Conservation (phyloP, 2,797 vertebrate species). For the Gallinago nigripennis region DNA sequence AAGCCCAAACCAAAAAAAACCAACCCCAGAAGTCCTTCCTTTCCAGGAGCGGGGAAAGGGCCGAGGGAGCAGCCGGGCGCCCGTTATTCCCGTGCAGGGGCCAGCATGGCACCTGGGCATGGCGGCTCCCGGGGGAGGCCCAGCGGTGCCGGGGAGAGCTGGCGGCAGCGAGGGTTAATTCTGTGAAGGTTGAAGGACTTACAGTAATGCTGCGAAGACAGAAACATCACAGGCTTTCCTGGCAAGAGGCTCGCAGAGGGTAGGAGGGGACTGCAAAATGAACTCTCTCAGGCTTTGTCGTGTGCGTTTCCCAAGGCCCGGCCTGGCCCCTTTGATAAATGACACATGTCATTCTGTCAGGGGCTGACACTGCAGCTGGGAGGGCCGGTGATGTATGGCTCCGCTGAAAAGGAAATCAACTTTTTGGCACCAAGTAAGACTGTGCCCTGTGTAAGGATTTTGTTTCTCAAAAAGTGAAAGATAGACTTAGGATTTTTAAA, state of each 20-base stretch:
- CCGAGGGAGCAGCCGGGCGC: neutral
- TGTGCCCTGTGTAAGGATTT: constrained; percentile 95
- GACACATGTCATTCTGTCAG: constrained; percentile 99
- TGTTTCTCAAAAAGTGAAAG: constrained; percentile 89
- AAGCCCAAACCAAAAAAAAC: neutral
- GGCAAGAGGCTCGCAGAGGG: constrained; percentile 88
- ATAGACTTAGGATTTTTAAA: constrained; percentile 82
- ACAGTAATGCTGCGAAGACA: constrained; percentile 88
- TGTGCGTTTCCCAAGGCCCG: constrained; percentile 94
- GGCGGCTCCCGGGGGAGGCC: neutral
- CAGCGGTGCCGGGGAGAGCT: neutral
- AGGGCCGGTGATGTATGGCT: constrained; percentile 97
- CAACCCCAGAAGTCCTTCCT: neutral
- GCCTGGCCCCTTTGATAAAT: constrained; percentile 99
- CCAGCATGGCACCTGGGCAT: neutral
- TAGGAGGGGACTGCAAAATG: constrained; percentile 91
- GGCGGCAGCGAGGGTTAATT: constrained; percentile 76
- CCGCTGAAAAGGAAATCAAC: constrained; percentile 96
- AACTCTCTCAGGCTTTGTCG: constrained; percentile 99
- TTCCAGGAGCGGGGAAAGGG: neutral
- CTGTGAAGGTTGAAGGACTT: constrained; percentile 80
- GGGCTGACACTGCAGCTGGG: constrained; percentile 98
- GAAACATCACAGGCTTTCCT: constrained; percentile 93
- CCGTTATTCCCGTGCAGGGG: accelerated
- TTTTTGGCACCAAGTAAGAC: constrained; percentile 95